phyloP scores from a whole-genome alignment of 2,888 invertebrate genomes.

The Lymantria monacha region DNA sequence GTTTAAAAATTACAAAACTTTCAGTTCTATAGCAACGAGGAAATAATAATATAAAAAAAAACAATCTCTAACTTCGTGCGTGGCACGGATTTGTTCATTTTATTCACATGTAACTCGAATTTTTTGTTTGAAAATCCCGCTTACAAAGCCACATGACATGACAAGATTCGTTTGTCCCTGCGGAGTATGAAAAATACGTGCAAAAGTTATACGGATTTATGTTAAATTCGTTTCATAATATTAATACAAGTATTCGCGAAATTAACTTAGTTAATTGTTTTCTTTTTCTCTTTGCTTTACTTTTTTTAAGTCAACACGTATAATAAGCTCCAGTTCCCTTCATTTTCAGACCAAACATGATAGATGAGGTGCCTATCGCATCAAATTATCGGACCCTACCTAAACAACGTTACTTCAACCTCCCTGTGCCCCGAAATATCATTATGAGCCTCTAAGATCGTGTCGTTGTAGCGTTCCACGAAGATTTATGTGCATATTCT shows the following conservation, averaged over 20 bases:
- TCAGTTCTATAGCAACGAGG: no score
- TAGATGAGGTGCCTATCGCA: conserved; percentile 31
- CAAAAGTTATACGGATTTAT: neutral
- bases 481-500: conserved; percentile 12
- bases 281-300: neutral
- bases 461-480: conserved; percentile 11
- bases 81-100: neutral
- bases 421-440: conserved; percentile 16
- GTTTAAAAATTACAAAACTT: no score
- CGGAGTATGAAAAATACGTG: neutral
- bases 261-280: no score
- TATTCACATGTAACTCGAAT: neutral
- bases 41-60: conserved; percentile 5
- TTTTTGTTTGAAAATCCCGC: neutral
- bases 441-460: conserved; percentile 22
- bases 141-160: neutral
- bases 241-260: no score
- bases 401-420: conserved; percentile 23
- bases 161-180: neutral
- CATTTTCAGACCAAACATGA: conserved; percentile 24
- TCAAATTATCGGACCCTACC: conserved; percentile 25
- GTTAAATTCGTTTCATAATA: neutral
- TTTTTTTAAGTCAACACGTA: conserved; percentile 7
- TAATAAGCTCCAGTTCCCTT: conserved; percentile 15
- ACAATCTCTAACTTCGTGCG: neutral